Evolutionary conservation across 2,888 invertebrate genomes (phyloP), one percentile per base, ranked within the genome.

Genomic region (Eupithecia centaureata): DNA sequence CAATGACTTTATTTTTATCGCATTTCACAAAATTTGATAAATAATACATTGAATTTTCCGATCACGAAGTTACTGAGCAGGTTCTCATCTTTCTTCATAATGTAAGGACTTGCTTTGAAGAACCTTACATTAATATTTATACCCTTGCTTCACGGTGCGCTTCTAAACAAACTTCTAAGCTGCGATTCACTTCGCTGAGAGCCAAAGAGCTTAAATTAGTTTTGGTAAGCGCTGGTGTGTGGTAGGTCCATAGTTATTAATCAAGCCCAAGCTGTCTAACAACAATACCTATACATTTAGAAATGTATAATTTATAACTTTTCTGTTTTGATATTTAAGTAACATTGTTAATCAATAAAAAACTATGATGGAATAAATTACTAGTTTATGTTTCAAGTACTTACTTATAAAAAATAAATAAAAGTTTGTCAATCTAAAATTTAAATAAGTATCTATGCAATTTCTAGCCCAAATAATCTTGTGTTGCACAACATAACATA

Each of bases 41-140:
- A 12, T 47, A 47, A 47, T 47, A 22, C 32, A 57, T 32, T 12
- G 32, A 30, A 32, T 32, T 28, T 57, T 18, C 57, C 8, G 57
- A 32, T 18, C 32, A 57, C 57, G 57, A 32, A 33, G 32, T 57
- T 33, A 18, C 32, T 57, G 12, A 57, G 57, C 28, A 57, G 32
- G 28, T 28, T 56, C 56, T 57, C 57, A 30, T 57, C 18, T 57
- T 57, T 32, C 57, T 56, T 47, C 47, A 22, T 47, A 47, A 47
- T 47, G 47, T 47, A n/a, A 47, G 47, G 12, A 18, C 22, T 3
- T 22, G 28, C 57, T n/a, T 28, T 28, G 54, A 28, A 32, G 18
- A 18, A 18, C 18, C 12, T 57, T n/a, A 10, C 57, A 47, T 47
- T 47, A 47, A 47, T 47, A 47, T 47, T 47, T 47, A 47, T 47